phyloP scores from a whole-genome alignment of 2,797 vertebrate genomes.

The Nannoperca australis region DNA sequence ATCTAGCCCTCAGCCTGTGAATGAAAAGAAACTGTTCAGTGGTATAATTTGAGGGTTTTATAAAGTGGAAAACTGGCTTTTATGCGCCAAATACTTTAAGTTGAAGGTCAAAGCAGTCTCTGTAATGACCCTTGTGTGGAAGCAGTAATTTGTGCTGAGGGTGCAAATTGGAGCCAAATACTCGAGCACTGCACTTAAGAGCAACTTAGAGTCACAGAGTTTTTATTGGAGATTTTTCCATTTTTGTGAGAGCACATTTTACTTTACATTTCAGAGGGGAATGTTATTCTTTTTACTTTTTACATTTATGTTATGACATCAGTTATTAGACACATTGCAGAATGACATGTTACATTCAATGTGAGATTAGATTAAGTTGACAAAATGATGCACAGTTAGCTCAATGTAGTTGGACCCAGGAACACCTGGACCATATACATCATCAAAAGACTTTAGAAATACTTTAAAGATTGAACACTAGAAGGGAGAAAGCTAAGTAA shows the following conservation, averaged over 20 bases:
- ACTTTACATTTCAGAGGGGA: not conserved
- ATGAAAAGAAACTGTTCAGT: slow-evolving; percentile 70
- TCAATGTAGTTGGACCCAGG: not conserved
- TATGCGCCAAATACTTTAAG: slow-evolving; percentile 70
- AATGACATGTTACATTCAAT: slow-evolving; percentile 11
- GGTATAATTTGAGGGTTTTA: slow-evolving; percentile 67
- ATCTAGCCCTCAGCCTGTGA: slow-evolving; percentile 59
- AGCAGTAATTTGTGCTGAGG: slow-evolving; percentile 56
- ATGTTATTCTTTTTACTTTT: slow-evolving; percentile 2
- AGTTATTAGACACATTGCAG: not conserved
- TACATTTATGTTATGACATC: not conserved
- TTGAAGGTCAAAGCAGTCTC: slow-evolving; percentile 68
- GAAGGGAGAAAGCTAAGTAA: not conserved
- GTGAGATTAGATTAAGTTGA: not conserved
- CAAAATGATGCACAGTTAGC: not conserved
- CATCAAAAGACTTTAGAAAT: not conserved
- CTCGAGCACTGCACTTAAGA: slow-evolving; percentile 4
- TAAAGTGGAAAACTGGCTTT: slow-evolving; percentile 67
- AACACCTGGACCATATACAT: not conserved
- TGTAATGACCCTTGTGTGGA: slow-evolving; percentile 53
- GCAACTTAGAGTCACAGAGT: slow-evolving; percentile 5
- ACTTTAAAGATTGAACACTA: not conserved
- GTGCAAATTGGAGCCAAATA: slow-evolving; percentile 43
- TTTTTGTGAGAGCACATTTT: slow-evolving; percentile 21
- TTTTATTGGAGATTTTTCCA: slow-evolving; percentile 16